Evolutionary conservation across 1,140 invertebrate species (phyloP), one percentile per base, ranked within the genome.

Genomic region (Lutraria rhynchaena): DNA sequence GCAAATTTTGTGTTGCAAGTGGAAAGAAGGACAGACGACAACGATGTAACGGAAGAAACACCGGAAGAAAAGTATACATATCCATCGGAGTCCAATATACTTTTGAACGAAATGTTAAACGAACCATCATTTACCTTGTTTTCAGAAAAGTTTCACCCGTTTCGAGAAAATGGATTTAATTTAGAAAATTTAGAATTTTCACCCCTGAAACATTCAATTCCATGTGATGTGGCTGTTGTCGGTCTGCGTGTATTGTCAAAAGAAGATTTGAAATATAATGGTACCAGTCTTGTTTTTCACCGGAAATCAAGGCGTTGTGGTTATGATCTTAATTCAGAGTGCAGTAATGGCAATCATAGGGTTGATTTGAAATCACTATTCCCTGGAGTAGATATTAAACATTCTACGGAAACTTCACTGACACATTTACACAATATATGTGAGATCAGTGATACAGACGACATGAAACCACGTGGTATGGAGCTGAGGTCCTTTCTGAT

Each of bases 1-100:
- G 95, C 96, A 44, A 95, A 95, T 83, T 97, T 97, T 89, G 96
- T 95, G 94, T 88, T 99, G 11, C 89, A 98, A 0, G 87, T 98
- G 0, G 97, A 98, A 91, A 87, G 33, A 1, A 60, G 73, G 13
- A 22, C 46, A 3, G 7, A 3, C n/a, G 7, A 27, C 1, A 33
- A 4, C 1, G 13, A 19, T 15, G 37, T 7, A 5, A 41, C 24
- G 22, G 22, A 11, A 29, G 46, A n/a, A 11, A 27, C 27, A 51
- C 5, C 41, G 31, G 67, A 81, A 51, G 11, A 17, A 3, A 49
- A 27, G 5, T 71, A 71, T 49, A 81, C 78, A 3, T 73, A 33
- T 41, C 55, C 69, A 5, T 73, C 78, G n/a, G 60, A 46, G 31
- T 31, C 55, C 0, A 65, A 37, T 29, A 35, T 60, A 1, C 24